Conservation (phyloP, 1,140 invertebrate genomes). For the Aphaenogaster floridana region DNA sequence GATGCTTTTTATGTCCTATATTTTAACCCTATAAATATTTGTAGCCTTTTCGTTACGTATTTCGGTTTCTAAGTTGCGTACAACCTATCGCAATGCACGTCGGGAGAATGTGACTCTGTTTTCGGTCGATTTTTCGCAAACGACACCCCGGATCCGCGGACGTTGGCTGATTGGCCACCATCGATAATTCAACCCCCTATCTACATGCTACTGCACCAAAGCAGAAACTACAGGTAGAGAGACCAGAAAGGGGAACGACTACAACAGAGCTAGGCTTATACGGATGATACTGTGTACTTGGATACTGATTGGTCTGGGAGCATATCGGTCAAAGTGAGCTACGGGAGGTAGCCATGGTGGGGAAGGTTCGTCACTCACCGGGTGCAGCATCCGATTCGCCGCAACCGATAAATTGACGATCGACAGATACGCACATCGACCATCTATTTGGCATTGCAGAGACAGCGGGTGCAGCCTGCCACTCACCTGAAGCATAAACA, state of each 20-base stretch:
- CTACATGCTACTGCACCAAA: slow-evolving; percentile 75
- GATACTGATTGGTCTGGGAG: slow-evolving; percentile 77
- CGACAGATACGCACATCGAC: slow-evolving; percentile 86
- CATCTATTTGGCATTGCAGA: slow-evolving; percentile 87
- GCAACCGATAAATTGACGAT: slow-evolving; percentile 87
- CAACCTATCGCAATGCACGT: slow-evolving; percentile 41
- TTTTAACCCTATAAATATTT: slow-evolving; percentile 68
- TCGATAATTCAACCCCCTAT: slow-evolving; percentile 74
- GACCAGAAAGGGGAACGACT: slow-evolving; percentile 63
- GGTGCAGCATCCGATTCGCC: slow-evolving; percentile 86
- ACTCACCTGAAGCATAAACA: slow-evolving; percentile 86
- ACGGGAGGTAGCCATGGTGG: slow-evolving; percentile 82
- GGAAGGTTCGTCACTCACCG: slow-evolving; percentile 86
- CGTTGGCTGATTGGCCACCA: slow-evolving; percentile 47
- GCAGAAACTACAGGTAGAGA: slow-evolving; percentile 73
- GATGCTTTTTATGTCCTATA: slow-evolving; percentile 57
- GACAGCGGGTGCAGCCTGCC: slow-evolving; percentile 85
- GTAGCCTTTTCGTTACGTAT: slow-evolving; percentile 75
- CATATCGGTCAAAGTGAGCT: slow-evolving; percentile 83
- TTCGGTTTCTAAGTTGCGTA: slow-evolving; percentile 56
- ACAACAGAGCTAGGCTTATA: slow-evolving; percentile 75
- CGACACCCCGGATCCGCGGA: slow-evolving; percentile 45
- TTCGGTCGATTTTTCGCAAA: slow-evolving; percentile 55
- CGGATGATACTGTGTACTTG: slow-evolving; percentile 72
- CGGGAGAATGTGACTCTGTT: slow-evolving; percentile 27